Conservation (phyloP, 2,797 vertebrate genomes). For the Luscinia luscinia region DNA sequence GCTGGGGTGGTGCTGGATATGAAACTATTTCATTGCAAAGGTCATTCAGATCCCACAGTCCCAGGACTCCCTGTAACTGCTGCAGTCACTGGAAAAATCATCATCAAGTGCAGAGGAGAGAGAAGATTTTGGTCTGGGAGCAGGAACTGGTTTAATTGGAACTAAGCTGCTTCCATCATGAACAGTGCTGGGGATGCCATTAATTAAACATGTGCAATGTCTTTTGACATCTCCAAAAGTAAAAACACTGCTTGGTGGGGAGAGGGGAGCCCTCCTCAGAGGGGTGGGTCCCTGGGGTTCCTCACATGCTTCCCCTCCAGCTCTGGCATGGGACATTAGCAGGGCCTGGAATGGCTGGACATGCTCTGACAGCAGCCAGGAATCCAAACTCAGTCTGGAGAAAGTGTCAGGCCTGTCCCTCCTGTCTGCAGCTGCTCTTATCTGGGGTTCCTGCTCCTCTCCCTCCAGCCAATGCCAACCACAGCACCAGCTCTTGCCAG, state of each 20-base stretch:
- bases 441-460: not conserved
- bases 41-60: not conserved
- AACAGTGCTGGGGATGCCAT: not conserved
- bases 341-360: not conserved
- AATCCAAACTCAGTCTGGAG: not conserved
- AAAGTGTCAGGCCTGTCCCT: not conserved
- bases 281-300: not conserved
- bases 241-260: not conserved
- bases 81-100: not conserved
- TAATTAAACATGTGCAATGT: not conserved
- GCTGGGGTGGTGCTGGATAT: not conserved
- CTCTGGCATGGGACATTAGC: not conserved
- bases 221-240: not conserved
- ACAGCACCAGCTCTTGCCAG: not conserved
- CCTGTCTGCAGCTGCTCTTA: not conserved
- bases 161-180: not conserved
- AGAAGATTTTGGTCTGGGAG: not conserved
- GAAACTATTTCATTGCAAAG: not conserved
- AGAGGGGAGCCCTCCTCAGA: not conserved
- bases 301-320: not conserved
- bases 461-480: not conserved
- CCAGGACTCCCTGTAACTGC: not conserved
- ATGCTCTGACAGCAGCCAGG: not conserved
- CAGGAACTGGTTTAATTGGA: not conserved
- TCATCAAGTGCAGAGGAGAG: accelerated